A percentile compares a stretch with the other conserved stretches of the same genome.
Evolutionary conservation across 2,888 invertebrate genomes (phyloP).

Genomic region (Phortica okadai): DNA sequence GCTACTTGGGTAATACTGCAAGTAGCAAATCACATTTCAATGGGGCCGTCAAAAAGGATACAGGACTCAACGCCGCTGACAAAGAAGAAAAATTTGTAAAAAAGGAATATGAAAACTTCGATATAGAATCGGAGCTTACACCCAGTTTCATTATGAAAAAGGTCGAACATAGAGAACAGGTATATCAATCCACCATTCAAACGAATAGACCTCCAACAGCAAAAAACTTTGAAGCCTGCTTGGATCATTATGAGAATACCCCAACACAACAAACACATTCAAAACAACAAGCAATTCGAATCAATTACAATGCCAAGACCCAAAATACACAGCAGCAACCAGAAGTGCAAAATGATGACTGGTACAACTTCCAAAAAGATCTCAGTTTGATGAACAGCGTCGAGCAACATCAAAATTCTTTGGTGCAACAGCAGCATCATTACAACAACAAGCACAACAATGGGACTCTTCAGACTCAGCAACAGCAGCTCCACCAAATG

Average conservation of each 20-base stretch:
- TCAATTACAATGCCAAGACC: conserved; percentile 47
- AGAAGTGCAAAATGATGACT: conserved; percentile 81
- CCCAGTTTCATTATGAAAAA: conserved; percentile 77
- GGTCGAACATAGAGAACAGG: conserved; percentile 52
- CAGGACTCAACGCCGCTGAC: conserved; percentile 38
- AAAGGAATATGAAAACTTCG: conserved; percentile 75
- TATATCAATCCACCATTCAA: not conserved
- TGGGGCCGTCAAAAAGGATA: conserved; percentile 47
- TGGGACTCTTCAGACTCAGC: conserved; percentile 33
- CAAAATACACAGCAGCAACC: conserved; percentile 34
- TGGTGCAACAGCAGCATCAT: conserved; percentile 48
- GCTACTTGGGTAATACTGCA: not conserved
- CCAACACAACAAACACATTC: conserved; percentile 43
- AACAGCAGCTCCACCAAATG: conserved; percentile 54
- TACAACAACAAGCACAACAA: conserved; percentile 26
- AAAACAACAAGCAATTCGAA: conserved; percentile 44
- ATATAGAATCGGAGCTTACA: conserved; percentile 76
- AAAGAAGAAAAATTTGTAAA: conserved; percentile 55
- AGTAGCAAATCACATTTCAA: conserved; percentile 50
- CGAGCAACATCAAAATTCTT: conserved; percentile 5
- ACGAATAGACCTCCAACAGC: not conserved
- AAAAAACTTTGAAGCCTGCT: conserved; percentile 23
- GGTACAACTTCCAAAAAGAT: conserved; percentile 83
- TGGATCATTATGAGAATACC: conserved; percentile 43
- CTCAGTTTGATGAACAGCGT: conserved; percentile 77